Evolutionary conservation across 2,113 vertebrate species (phyloP).

Genomic region (Catharus fuscescens): DNA sequence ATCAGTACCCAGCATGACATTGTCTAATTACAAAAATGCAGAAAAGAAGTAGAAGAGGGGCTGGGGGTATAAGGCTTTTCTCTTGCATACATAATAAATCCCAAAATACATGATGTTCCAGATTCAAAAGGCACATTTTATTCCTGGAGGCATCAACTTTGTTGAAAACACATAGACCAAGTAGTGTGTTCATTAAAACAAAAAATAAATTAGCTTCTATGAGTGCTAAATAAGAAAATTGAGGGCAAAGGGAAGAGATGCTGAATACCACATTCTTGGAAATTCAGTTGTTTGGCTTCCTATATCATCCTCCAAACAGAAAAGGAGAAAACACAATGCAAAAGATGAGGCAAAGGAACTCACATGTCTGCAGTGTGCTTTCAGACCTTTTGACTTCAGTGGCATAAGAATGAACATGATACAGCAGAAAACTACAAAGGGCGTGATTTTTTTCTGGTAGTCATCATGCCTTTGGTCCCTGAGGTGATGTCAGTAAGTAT

Average conservation of each 20-base stretch:
- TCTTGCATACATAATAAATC: background rate
- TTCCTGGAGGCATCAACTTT: background rate
- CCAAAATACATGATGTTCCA: background rate
- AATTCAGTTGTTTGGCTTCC: background rate
- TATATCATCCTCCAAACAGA: background rate
- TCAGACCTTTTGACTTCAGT: background rate
- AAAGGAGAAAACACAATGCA: background rate
- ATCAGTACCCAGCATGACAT: background rate
- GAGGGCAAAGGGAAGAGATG: background rate
- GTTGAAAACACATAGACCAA: background rate
- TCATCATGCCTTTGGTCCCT: background rate
- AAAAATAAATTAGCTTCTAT: background rate
- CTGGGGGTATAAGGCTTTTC: background rate
- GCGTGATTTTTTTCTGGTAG: background rate
- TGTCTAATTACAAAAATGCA: background rate
- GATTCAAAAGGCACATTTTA: background rate
- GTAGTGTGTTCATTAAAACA: background rate
- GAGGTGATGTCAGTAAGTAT: background rate
- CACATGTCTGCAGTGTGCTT: background rate
- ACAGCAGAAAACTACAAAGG: background rate
- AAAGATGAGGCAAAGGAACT: background rate
- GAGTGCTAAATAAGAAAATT: rapidly evolving
- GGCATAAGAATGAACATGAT: background rate
- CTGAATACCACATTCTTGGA: background rate
- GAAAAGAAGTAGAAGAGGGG: background rate